Base-by-base conservation (phyloP, 1,140 invertebrate species). In the Ceratina australensis region DNA sequence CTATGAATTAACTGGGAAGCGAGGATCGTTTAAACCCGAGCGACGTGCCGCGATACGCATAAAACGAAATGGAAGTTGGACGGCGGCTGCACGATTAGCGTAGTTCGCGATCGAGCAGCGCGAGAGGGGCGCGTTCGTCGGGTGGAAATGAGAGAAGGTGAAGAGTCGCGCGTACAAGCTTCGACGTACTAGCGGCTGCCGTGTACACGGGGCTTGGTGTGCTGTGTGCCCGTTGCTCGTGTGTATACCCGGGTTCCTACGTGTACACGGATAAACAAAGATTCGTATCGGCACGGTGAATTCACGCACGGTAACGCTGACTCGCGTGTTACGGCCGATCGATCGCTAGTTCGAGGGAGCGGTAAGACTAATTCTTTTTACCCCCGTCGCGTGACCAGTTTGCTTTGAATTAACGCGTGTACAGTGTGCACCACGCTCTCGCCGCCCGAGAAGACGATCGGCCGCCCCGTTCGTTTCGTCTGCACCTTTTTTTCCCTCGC, bases 241-340 rank as follows among this genome's bases (percentile, higher is more conserved):
- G 33, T 42, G 33, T 33, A 33, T 33, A 33, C 28, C 28, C 2
- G 28, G 5, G 28, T 33, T 33, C 7, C 10, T 66, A 57, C 24
- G 15, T 50, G 47, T 75, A 50, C 5, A 61, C 47, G 74, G 28
- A 77, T 77, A 77, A 71, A 77, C 56, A 77, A 77, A 54, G 42
- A 52, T 71, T 20, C 74, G 33, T 42, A 24, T 71, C 74, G 57
- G 52, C 66, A 64, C 60, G 49, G 69, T 49, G 56, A 78, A 72
- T 63, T 64, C 42, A 67, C 52, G 49, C 71, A 33, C 56, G 49
- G 49, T 67, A 78, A 78, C 76, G 69, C 28, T 72, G 59, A 72
- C 49, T 78, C 69, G 68, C 50, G 76, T 72, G 60, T 64, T 71
- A 49, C 76, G 76, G 67, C 60, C 76, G 69, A 72, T 72, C 68